Evolutionary conservation across 2,113 vertebrate species (phyloP).

Genomic region (Sphyrna mokarran): DNA sequence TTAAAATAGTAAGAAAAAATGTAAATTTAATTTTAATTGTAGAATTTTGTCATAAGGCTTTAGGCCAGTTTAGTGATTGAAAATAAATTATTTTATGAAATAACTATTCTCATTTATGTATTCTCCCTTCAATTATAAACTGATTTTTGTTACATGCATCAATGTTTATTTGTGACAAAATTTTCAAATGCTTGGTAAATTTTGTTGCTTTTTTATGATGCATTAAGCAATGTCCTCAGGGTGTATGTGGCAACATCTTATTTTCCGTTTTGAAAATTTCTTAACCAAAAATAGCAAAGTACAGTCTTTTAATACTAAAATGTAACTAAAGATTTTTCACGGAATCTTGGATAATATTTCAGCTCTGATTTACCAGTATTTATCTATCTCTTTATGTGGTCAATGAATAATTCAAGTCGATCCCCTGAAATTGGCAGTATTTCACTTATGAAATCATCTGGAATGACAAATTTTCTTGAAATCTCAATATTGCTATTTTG

Average conservation of each 20-base stretch:
- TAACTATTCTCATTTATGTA: neutral
- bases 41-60: neutral
- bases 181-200: neutral
- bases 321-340: constrained; percentile 8
- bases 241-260: neutral
- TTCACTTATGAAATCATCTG: neutral
- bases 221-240: neutral
- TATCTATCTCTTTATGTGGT: neutral
- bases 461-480: neutral
- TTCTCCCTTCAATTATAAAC: neutral
- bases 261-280: neutral
- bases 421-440: neutral
- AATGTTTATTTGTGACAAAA: neutral
- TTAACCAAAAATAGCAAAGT: neutral
- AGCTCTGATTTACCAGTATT: neutral
- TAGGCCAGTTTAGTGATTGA: neutral
- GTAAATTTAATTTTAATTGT: neutral
- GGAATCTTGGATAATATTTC: constrained; percentile 16
- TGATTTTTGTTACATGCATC: neutral
- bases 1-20: constrained; percentile 11
- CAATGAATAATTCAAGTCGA: constrained; percentile 11
- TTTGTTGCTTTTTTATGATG: neutral
- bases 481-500: neutral
- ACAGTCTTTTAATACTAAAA: neutral
- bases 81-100: neutral